Evolutionary conservation across 1,140 invertebrate species (phyloP).

Genomic region (Drosophila miranda): DNA sequence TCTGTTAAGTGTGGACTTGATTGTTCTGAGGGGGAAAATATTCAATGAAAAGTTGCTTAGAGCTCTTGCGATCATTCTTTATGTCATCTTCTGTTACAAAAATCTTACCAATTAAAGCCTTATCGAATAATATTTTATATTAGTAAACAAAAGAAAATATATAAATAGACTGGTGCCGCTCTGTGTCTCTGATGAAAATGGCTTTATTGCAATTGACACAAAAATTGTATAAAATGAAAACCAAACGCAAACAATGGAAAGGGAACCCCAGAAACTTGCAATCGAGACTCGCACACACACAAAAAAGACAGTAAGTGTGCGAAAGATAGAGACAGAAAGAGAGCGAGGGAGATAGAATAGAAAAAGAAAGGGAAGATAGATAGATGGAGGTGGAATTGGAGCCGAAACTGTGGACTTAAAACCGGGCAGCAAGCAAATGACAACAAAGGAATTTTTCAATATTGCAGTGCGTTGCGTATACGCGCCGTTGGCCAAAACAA

Average conservation of each 20-base stretch:
- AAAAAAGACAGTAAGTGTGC: conserved; percentile 8
- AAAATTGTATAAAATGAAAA: conserved; percentile 55
- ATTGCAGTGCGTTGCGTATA: conserved; percentile 74
- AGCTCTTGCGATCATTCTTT: neutral
- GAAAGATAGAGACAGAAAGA: neutral
- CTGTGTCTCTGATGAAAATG: conserved; percentile 38
- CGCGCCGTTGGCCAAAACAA: conserved; percentile 70
- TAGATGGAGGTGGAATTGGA: conserved; percentile 3
- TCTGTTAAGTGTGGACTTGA: neutral
- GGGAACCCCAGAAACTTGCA: no score
- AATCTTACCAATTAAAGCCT: conserved; percentile 15
- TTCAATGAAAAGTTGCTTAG: neutral
- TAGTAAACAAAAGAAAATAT: neutral
- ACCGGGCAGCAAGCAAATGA: conserved; percentile 51
- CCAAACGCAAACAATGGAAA: conserved; percentile 39
- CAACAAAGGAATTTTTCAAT: conserved; percentile 78
- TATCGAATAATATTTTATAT: conserved; percentile 9
- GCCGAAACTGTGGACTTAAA: conserved; percentile 6
- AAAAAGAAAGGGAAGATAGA: conserved; percentile 1
- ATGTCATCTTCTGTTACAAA: neutral
- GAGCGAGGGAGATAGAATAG: conserved; percentile 5
- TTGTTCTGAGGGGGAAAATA: neutral
- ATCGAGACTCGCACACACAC: conserved; percentile 11
- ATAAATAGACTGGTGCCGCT: conserved; percentile 23
- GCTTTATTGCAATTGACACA: conserved; percentile 67